Conservation (phyloP, 2,797 vertebrate genomes). For the Phataginus tricuspis region DNA sequence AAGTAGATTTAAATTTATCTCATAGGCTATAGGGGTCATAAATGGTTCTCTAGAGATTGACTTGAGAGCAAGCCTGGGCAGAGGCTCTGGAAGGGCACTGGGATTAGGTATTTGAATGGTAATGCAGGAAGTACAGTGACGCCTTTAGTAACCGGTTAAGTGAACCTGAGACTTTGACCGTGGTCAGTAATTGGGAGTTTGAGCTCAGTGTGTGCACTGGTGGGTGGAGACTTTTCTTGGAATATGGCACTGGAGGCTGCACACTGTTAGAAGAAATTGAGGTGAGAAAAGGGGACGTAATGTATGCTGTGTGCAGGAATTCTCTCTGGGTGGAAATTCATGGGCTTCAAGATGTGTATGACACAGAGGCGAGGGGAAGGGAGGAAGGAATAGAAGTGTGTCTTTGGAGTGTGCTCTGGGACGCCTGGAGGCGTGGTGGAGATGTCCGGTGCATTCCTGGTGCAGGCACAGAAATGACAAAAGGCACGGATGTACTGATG, state of each 20-base stretch:
- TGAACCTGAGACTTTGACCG: slow-evolving; percentile 75
- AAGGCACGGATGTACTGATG: neutral
- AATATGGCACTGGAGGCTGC: slow-evolving; percentile 9
- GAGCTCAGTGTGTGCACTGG: neutral
- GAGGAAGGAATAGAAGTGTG: neutral
- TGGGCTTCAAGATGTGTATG: neutral
- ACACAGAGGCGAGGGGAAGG: neutral
- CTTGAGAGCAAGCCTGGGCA: neutral
- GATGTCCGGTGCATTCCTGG: neutral
- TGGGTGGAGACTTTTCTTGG: slow-evolving; percentile 62
- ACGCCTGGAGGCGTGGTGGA: neutral
- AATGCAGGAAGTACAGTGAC: neutral
- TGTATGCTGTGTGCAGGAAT: neutral
- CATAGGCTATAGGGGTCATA: neutral
- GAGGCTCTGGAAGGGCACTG: neutral
- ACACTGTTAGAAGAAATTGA: neutral
- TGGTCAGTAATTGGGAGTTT: neutral
- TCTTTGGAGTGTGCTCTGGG: neutral
- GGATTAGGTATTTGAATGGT: neutral
- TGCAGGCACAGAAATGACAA: neutral
- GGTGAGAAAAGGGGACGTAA: neutral
- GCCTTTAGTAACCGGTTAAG: neutral
- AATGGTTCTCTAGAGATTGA: neutral
- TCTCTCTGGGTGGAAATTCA: neutral
- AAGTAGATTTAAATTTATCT: slow-evolving; percentile 24